Evolutionary conservation across 2,888 invertebrate genomes (phyloP), one percentile per base, ranked within the genome.

Genomic region (Caenorhabditis macrosperma): DNA sequence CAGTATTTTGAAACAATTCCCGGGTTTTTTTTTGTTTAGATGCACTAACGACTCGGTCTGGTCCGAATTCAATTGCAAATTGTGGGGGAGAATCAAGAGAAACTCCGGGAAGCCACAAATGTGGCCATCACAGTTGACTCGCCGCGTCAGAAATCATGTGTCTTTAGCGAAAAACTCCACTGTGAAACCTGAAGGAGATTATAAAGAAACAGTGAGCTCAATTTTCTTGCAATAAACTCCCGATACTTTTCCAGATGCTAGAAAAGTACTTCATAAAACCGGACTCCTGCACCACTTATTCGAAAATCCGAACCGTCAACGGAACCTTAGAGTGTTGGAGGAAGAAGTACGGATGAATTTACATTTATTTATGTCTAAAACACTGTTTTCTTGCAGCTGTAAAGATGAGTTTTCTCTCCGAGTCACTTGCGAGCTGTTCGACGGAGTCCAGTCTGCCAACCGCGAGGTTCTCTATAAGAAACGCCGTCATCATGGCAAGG

Each of bases 401-500:
- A 74, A 64, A 33, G 74, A 74, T 20, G 52, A 57, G 10, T 74
- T 74, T 59, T 64, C 74, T 1, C 30, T 74, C 1, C 46, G 64
- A 2, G 41, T 74, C 9, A 57, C 64, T 30, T 74, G 74, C 59
- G 66, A 50, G 41, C 38, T 74, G 15, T 74, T 64, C 20, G 74
- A 74, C 41, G 64, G 74, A n/a, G 74, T 74, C 10, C 64, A 74
- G 38, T 59, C 57, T 12, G 9, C 33, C 6, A 74, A 59, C 38
- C 74, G 74, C 2, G 57, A 52, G 7, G 35, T 44, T 22, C 35
- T 64, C n/a, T 74, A 64, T 52, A 74, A 74, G 35, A 74, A 64
- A 26, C 57, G 74, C 12, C 74, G 74, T 15, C 74, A 74, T 44
- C 74, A 74, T 20, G 74, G 74, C 15, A 74, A 63, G 52, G 57